Conservation (phyloP, 1,140 invertebrate species). For the Micrasema longulum region DNA sequence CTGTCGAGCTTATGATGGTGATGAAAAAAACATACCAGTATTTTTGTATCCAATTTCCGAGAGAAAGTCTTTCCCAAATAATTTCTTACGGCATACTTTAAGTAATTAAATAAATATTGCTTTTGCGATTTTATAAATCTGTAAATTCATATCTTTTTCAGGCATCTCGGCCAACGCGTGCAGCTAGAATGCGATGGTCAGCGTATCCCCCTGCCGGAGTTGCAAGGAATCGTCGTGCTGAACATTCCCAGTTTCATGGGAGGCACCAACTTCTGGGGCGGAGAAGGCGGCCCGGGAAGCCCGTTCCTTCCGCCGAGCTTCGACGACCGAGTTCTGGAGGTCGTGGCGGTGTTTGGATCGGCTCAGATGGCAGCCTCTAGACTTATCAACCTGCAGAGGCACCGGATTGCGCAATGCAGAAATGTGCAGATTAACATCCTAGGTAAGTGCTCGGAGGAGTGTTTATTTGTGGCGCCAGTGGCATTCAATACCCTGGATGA, state of each 20-base stretch:
- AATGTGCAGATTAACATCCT: slow-evolving; percentile 95
- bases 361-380: slow-evolving; percentile 97
- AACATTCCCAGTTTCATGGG: slow-evolving; percentile 99
- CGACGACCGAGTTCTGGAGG: slow-evolving; percentile 93
- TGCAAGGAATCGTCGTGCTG: slow-evolving; percentile 96
- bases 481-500: too few relatives aligned
- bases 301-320: slow-evolving; percentile 91
- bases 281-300: slow-evolving; percentile 83
- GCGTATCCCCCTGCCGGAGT: slow-evolving; percentile 88
- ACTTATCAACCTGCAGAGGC: slow-evolving; percentile 94
- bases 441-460: too few relatives aligned
- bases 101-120: too few relatives aligned
- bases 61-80: too few relatives aligned
- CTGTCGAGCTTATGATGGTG: too few relatives aligned
- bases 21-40: too few relatives aligned
- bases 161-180: slow-evolving; percentile 94
- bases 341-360: slow-evolving; percentile 96
- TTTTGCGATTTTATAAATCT: too few relatives aligned
- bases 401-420: slow-evolving; percentile 96
- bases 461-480: too few relatives aligned
- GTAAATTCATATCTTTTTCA: too few relatives aligned
- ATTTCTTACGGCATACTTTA: too few relatives aligned
- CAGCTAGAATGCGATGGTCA: slow-evolving; percentile 94
- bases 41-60: too few relatives aligned
- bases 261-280: slow-evolving; percentile 95